Evolutionary conservation across 1,140 invertebrate genomes (phyloP).

Genomic region (Trachymyrmex cornetzi): DNA sequence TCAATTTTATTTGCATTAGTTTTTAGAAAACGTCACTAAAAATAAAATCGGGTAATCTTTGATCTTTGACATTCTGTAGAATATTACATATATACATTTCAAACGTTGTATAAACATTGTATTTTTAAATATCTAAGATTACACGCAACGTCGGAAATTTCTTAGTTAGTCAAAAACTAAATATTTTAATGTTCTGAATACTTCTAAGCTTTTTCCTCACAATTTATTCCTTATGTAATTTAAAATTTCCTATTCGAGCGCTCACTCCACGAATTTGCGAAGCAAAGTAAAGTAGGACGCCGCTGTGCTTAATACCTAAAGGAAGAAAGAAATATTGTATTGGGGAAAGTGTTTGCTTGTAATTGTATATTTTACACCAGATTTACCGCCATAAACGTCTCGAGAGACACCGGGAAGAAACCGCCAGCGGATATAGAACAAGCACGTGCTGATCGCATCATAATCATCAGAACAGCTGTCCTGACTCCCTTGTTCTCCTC

Average conservation of each 20-base stretch:
- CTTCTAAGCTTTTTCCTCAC: background rate
- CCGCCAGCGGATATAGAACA: conserved; percentile 69
- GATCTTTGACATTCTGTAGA: background rate
- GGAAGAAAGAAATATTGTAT: background rate
- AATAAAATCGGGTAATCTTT: background rate
- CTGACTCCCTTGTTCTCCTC: conserved; percentile 31
- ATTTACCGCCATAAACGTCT: conserved; percentile 69
- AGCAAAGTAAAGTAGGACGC: conserved; percentile 70
- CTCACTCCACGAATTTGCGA: conserved; percentile 28
- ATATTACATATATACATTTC: conserved; percentile 5
- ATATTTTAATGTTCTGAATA: background rate
- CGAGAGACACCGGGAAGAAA: conserved; percentile 69
- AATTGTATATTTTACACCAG: background rate
- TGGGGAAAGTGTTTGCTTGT: background rate
- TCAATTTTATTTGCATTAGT: background rate
- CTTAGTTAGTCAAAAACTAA: background rate
- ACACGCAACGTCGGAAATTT: background rate
- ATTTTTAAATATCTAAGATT: background rate
- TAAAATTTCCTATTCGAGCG: background rate
- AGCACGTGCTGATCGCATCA: conserved; percentile 38
- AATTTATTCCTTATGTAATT: background rate
- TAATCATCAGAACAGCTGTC: conserved; percentile 50
- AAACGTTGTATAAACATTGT: background rate
- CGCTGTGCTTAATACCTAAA: conserved; percentile 66
- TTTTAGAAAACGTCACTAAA: background rate